phyloP scores from a whole-genome alignment of 2,113 vertebrate species.

The Hymenochirus boettgeri region DNA sequence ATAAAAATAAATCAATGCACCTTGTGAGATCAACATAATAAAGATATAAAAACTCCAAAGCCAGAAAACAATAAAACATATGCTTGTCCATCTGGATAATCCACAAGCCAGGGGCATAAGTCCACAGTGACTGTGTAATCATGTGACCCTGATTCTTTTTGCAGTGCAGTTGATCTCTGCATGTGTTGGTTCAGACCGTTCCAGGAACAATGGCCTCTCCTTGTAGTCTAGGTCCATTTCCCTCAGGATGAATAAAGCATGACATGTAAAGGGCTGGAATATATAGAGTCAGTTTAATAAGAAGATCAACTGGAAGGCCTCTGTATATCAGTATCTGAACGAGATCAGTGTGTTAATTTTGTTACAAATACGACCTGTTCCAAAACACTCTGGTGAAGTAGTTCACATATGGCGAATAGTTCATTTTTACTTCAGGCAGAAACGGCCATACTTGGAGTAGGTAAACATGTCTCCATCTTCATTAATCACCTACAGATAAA shows the following conservation, averaged over 20 bases:
- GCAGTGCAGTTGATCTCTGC: no score
- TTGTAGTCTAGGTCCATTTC: no score
- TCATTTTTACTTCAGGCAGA: conserved; percentile 94
- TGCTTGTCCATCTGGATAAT: not conserved
- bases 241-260: no score
- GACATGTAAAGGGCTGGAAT: no score
- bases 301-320: no score
- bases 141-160: no score
- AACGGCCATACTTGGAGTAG: conserved; percentile 84
- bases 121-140: not conserved
- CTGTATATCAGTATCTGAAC: conserved; percentile 85
- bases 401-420: conserved; percentile 94
- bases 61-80: not conserved
- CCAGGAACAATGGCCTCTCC: no score
- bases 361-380: conserved; percentile 90
- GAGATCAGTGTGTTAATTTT: conserved; percentile 93
- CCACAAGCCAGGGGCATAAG: not conserved
- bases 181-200: no score
- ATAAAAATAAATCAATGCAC: not conserved
- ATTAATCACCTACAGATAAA: conserved; percentile 85
- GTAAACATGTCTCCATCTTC: conserved; percentile 77
- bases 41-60: not conserved
- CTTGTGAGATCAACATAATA: not conserved
- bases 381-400: conserved; percentile 95
- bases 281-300: no score